Evolutionary conservation across 1,140 invertebrate species (phyloP).

Genomic region (Eumaeus atala): DNA sequence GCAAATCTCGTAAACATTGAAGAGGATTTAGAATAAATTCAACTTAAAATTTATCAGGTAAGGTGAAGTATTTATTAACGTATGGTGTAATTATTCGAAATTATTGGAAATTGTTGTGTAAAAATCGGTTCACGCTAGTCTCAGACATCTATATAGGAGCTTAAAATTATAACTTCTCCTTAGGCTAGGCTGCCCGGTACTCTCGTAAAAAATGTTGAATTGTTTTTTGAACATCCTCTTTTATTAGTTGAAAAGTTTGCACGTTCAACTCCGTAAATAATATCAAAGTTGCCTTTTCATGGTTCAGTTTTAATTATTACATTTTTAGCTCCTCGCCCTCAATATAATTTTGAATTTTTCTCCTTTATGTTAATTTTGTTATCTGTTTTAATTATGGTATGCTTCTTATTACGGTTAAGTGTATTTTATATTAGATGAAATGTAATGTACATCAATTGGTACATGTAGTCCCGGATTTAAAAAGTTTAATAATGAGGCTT

Average conservation of each 20-base stretch:
- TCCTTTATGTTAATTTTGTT: slow-evolving; percentile 9
- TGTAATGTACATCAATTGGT: no score
- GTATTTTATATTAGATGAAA: no score
- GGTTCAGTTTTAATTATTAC: slow-evolving; percentile 28
- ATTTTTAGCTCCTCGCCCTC: slow-evolving; percentile 18
- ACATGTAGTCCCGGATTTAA: no score
- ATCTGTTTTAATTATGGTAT: not conserved
- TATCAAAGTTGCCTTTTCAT: slow-evolving; percentile 27
- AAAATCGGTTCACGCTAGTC: no score
- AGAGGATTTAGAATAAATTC: no score
- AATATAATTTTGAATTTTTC: slow-evolving; percentile 9
- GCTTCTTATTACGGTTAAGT: not conserved
- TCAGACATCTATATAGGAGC: not conserved
- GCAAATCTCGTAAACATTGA: no score
- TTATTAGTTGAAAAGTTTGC: slow-evolving; percentile 30
- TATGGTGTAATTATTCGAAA: no score
- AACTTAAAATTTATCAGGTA: no score
- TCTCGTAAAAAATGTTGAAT: slow-evolving; percentile 28
- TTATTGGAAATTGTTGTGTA: no score
- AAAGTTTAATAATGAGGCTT: no score
- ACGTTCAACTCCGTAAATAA: slow-evolving; percentile 32
- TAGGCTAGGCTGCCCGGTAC: slow-evolving; percentile 16
- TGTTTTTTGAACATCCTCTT: slow-evolving; percentile 36
- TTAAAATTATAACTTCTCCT: not conserved
- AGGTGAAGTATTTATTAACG: no score